A percentile compares a stretch with the other conserved stretches of the same genome.
Conservation (phyloP, 2,113 vertebrate species). For the Gymnarchus niloticus region DNA sequence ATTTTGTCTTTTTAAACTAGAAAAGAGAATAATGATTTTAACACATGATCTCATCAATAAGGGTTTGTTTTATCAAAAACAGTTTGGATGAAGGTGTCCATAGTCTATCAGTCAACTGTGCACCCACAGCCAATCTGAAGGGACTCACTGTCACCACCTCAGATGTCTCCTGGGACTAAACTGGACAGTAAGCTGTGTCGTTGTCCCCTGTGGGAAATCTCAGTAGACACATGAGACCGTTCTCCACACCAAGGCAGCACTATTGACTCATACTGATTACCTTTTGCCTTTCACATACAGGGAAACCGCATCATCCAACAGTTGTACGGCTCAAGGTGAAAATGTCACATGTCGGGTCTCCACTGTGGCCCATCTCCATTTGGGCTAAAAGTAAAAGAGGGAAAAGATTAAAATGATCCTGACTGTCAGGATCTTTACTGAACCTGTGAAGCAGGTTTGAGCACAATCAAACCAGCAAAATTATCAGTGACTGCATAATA, state of each 20-base stretch:
- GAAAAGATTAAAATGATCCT: neutral
- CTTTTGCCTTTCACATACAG: neutral
- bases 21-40: neutral
- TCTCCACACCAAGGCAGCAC: neutral
- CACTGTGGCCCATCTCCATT: neutral
- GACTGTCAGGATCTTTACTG: neutral
- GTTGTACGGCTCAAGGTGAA: neutral
- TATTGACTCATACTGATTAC: neutral
- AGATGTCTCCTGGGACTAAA: neutral
- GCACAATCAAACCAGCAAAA: neutral
- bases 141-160: neutral
- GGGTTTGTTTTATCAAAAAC: neutral
- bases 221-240: neutral
- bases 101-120: neutral
- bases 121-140: neutral
- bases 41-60: neutral
- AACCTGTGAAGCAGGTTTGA: neutral
- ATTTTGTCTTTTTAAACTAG: neutral
- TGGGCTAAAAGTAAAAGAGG: neutral
- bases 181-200: neutral
- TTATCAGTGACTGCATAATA: neutral
- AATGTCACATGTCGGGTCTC: neutral
- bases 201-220: neutral
- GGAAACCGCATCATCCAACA: neutral
- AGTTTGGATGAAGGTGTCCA: neutral